Percentiles rank a stretch among this genome's conserved stretches.
Evolutionary conservation across 2,113 vertebrate species (phyloP).

Genomic region (Hemicordylus capensis): DNA sequence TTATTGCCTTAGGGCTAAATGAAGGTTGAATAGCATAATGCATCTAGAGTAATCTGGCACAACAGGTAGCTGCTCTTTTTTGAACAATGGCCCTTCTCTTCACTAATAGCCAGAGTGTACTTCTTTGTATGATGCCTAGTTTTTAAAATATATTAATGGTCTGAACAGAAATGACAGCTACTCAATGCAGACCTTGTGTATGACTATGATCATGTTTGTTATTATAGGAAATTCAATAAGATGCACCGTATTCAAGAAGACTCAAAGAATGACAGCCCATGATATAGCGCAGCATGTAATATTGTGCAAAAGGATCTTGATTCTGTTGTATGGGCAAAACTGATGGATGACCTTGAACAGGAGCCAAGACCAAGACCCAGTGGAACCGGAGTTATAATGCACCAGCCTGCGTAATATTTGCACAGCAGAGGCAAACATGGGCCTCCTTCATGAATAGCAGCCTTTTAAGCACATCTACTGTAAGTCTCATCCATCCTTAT

Average conservation of each 20-base stretch:
- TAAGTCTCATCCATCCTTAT: too few species aligned
- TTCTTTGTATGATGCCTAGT: neutral
- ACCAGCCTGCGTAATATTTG: neutral
- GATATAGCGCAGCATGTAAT: neutral
- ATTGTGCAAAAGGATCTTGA: neutral
- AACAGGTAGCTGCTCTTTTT: constrained; percentile 12
- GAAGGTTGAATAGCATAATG: constrained; percentile 24
- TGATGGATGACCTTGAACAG: neutral
- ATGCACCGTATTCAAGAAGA: neutral
- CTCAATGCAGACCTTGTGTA: constrained; percentile 8
- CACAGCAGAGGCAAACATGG: neutral
- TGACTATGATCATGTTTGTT: neutral
- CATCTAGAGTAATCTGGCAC: constrained; percentile 13
- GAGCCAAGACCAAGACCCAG: neutral
- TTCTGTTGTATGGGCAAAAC: neutral
- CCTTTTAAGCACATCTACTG: neutral
- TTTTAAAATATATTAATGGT: constrained; percentile 3
- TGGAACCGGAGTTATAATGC: neutral
- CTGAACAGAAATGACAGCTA: neutral
- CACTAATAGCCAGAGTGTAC: neutral
- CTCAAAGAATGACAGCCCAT: neutral
- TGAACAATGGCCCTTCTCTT: neutral
- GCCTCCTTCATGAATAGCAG: too few species aligned
- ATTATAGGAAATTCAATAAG: neutral
- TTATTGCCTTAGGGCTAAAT: constrained; percentile 28